Evolutionary conservation across 2,113 vertebrate species (phyloP).

Genomic region (Cervus canadensis): DNA sequence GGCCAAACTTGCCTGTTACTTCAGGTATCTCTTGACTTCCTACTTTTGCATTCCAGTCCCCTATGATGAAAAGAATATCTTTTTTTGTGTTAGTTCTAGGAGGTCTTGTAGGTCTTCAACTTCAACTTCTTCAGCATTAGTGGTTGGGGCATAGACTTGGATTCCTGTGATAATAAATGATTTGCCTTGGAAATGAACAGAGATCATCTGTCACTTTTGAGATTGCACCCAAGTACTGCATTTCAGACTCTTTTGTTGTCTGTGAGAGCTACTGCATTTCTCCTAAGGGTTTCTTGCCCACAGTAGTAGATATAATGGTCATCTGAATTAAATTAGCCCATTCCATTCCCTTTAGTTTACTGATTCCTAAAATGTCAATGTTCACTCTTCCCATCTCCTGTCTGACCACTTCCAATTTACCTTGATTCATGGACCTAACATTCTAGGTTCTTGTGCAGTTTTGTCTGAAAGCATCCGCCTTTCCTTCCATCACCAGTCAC

Average conservation of each 20-base stretch:
- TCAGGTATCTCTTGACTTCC: background rate
- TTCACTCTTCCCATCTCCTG: background rate
- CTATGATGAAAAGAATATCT: background rate
- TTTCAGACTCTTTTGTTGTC: background rate
- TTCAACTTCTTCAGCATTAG: background rate
- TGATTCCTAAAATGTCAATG: background rate
- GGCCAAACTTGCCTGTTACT: background rate
- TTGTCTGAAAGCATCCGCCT: background rate
- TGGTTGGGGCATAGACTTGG: background rate
- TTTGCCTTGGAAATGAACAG: background rate
- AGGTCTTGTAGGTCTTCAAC: background rate
- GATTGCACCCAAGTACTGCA: background rate
- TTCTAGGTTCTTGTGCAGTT: background rate
- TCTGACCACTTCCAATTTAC: background rate
- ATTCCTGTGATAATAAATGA: background rate
- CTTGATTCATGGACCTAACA: background rate
- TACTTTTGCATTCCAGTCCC: background rate
- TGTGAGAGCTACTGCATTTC: background rate
- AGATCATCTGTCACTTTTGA: background rate
- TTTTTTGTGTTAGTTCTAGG: background rate
- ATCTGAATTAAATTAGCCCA: background rate
- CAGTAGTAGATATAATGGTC: background rate
- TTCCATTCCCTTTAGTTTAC: background rate
- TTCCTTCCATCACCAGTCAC: background rate
- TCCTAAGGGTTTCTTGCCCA: background rate